Evolutionary conservation across 2,888 invertebrate genomes (phyloP).

Genomic region (Napeogenes inachia): DNA sequence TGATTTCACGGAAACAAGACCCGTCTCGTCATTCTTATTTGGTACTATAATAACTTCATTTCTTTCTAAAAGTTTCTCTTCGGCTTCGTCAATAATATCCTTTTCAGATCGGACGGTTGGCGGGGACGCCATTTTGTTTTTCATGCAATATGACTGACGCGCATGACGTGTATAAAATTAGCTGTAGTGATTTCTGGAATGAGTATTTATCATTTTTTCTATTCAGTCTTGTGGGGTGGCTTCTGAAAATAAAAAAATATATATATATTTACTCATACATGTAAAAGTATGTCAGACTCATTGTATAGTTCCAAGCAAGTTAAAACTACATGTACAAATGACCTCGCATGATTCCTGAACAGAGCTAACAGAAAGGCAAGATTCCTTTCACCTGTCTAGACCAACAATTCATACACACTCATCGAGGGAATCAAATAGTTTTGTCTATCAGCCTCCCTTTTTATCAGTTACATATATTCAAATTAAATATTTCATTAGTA

Average conservation of each 20-base stretch:
- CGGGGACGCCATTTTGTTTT: conserved; percentile 52
- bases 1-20: conserved; percentile 51
- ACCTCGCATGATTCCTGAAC: too few relatives aligned
- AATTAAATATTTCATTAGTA: too few relatives aligned
- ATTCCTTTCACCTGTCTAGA: too few relatives aligned
- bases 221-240: not conserved
- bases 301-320: too few relatives aligned
- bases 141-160: conserved; percentile 42
- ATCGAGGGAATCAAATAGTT: too few relatives aligned
- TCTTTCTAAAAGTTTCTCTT: conserved; percentile 54
- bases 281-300: too few relatives aligned
- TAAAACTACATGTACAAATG: too few relatives aligned
- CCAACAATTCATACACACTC: too few relatives aligned
- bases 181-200: not conserved
- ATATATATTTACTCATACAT: too few relatives aligned
- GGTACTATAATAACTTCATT: conserved; percentile 49
- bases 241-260: not conserved
- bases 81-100: conserved; percentile 52
- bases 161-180: not conserved
- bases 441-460: too few relatives aligned
- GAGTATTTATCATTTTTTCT: not conserved
- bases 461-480: too few relatives aligned
- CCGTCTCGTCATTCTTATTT: conserved; percentile 39
- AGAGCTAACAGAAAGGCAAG: too few relatives aligned
- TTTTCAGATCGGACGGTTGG: conserved; percentile 46